Evolutionary conservation across 2,888 invertebrate species (phyloP).

Genomic region (Chymomyza amoena): DNA sequence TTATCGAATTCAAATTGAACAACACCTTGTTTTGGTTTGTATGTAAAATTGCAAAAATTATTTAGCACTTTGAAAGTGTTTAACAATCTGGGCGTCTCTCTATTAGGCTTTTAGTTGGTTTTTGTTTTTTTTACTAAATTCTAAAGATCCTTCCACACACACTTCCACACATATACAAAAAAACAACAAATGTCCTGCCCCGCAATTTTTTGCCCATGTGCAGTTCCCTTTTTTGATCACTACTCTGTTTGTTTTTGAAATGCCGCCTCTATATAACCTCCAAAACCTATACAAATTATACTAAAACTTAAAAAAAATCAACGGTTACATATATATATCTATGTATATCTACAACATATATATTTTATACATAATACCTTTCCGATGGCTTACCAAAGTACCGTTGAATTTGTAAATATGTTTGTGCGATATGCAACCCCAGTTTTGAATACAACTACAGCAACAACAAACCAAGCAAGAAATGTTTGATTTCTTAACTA

Average conservation of each 20-base stretch:
- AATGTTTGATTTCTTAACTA: conserved; percentile 2
- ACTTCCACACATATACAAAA: neutral
- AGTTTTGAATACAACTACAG: conserved; percentile 36
- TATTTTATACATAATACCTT: conserved; percentile 28
- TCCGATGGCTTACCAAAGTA: conserved; percentile 57
- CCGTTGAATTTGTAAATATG: conserved; percentile 75
- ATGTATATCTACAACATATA: conserved; percentile 22
- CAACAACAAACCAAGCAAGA: conserved; percentile 31
- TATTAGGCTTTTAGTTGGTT: neutral
- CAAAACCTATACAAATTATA: conserved; percentile 9
- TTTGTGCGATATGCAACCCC: conserved; percentile 77
- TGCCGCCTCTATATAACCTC: conserved; percentile 53
- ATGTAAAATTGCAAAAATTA: conserved; percentile 22
- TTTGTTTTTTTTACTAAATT: neutral
- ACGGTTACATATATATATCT: conserved; percentile 29
- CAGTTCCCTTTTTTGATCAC: conserved; percentile 54
- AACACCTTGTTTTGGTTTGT: neutral
- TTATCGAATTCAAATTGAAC: neutral
- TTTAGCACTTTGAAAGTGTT: conserved; percentile 40
- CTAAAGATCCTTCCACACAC: conserved; percentile 1
- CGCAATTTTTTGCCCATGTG: conserved; percentile 47
- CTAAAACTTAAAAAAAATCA: conserved; percentile 3
- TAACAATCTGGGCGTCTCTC: conserved; percentile 3
- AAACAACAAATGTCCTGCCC: conserved; percentile 34
- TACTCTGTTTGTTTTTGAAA: conserved; percentile 55